phyloP scores from a whole-genome alignment of 2,113 vertebrate species.

The Triplophysa siluroides region DNA sequence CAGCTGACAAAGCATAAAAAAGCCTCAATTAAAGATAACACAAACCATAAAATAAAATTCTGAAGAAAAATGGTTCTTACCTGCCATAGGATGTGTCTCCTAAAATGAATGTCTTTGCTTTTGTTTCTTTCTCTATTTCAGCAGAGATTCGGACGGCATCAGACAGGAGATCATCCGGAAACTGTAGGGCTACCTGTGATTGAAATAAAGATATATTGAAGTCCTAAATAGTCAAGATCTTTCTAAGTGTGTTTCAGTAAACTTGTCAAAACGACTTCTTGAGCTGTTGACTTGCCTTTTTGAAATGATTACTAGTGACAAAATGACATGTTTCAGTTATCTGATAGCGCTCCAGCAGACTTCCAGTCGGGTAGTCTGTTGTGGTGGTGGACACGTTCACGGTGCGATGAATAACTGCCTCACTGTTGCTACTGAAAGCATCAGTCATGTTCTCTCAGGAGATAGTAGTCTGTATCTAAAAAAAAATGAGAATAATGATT shows the following conservation, averaged over 20 bases:
- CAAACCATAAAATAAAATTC: neutral
- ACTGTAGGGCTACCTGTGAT: slow-evolving; percentile 90
- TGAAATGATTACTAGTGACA: slow-evolving; percentile 61
- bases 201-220: neutral
- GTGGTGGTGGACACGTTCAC: slow-evolving; percentile 48
- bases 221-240: neutral
- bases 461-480: neutral
- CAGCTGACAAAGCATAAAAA: slow-evolving; percentile 74
- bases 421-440: slow-evolving; percentile 73
- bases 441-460: slow-evolving; percentile 60
- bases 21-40: neutral
- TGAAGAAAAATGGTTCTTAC: slow-evolving; percentile 62
- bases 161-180: slow-evolving; percentile 85
- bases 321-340: slow-evolving; percentile 70
- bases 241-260: neutral
- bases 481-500: neutral
- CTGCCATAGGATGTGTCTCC: slow-evolving; percentile 96
- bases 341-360: slow-evolving; percentile 65
- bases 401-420: slow-evolving; percentile 64
- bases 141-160: slow-evolving; percentile 78
- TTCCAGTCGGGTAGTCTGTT: slow-evolving; percentile 37
- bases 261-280: neutral
- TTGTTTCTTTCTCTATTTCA: slow-evolving; percentile 73
- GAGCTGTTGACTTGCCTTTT: slow-evolving; percentile 60
- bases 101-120: slow-evolving; percentile 80